Conservation (phyloP, 2,888 invertebrate genomes). For the Ptychoptera contaminata region DNA sequence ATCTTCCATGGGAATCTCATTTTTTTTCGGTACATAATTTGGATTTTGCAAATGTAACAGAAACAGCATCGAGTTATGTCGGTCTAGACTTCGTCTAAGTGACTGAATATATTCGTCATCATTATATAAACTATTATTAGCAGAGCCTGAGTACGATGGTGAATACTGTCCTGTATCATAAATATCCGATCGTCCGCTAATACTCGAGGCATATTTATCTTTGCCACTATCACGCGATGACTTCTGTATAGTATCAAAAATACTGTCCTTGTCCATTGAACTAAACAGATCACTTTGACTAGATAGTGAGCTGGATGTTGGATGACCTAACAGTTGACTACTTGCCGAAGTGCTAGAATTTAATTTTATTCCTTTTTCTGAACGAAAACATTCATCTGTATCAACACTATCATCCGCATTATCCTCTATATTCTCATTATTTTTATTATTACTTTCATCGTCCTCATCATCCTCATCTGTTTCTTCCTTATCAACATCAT, state of each 20-base stretch:
- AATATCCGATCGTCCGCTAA: too few relatives aligned
- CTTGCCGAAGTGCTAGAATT: too few relatives aligned
- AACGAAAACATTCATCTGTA: background rate
- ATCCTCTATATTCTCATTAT: background rate
- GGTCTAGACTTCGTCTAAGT: conserved; percentile 24
- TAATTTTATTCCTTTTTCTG: too few relatives aligned
- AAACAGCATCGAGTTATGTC: conserved; percentile 29
- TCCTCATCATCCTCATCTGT: conserved; percentile 1
- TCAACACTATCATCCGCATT: background rate
- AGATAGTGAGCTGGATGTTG: too few relatives aligned
- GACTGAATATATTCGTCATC: conserved; percentile 29
- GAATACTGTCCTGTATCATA: too few relatives aligned
- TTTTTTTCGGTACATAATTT: conserved; percentile 19
- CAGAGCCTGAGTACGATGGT: conserved; percentile 1
- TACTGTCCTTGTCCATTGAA: too few relatives aligned
- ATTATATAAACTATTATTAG: conserved; percentile 22
- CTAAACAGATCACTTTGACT: too few relatives aligned
- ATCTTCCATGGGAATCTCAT: conserved; percentile 15
- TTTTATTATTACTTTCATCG: background rate
- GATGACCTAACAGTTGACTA: too few relatives aligned
- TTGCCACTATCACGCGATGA: too few relatives aligned
- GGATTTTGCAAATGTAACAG: conserved; percentile 28
- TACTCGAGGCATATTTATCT: too few relatives aligned
- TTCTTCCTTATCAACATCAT: background rate
- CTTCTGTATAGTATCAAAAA: too few relatives aligned